A percentile compares a stretch with the other conserved stretches of the same genome.
These are phyloP conservation scores for Gymnoscelis rufifasciata DNA, from an alignment of 2,888 invertebrate genomes.

Conservation along the genomic window DNA sequence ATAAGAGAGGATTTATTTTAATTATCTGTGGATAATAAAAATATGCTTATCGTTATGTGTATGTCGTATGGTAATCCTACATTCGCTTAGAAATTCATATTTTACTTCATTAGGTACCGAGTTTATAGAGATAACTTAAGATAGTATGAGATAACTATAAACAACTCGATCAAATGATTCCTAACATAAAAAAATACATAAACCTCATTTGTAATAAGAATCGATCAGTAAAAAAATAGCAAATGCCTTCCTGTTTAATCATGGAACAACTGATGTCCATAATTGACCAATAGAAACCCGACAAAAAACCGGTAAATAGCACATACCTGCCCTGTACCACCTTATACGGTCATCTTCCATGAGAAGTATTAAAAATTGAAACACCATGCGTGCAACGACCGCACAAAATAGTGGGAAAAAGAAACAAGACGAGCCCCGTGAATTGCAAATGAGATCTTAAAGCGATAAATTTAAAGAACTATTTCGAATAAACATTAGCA, in stretches of 20 bases:
- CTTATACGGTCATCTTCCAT: conserved; percentile 63
- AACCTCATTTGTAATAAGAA: no score
- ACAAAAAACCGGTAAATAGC: conserved; percentile 52
- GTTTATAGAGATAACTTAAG: no score
- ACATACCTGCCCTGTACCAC: conserved; percentile 48
- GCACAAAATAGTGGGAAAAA: conserved; percentile 51
- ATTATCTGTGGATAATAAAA: no score
- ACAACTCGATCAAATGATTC: no score
- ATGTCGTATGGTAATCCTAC: no score
- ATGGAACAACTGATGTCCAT: not conserved
- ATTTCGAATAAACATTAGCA: conserved; percentile 70
- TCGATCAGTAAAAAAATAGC: no score
- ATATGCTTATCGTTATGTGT: no score
- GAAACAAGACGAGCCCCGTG: conserved; percentile 42
- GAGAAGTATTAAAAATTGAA: conserved; percentile 72
- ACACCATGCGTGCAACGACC: conserved; percentile 66
- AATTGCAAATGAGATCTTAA: conserved; percentile 68
- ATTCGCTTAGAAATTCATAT: no score
- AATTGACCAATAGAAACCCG: conserved; percentile 43
- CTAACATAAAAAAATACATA: no score
- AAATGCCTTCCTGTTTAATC: not conserved
- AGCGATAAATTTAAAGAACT: conserved; percentile 64
- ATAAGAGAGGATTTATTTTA: no score
- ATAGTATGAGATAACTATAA: no score
- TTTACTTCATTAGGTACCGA: no score